A percentile compares a stretch with the other conserved stretches of the same genome.
phyloP scores from a whole-genome alignment of 2,797 vertebrate species.

The Sphenopsis melanotis region DNA sequence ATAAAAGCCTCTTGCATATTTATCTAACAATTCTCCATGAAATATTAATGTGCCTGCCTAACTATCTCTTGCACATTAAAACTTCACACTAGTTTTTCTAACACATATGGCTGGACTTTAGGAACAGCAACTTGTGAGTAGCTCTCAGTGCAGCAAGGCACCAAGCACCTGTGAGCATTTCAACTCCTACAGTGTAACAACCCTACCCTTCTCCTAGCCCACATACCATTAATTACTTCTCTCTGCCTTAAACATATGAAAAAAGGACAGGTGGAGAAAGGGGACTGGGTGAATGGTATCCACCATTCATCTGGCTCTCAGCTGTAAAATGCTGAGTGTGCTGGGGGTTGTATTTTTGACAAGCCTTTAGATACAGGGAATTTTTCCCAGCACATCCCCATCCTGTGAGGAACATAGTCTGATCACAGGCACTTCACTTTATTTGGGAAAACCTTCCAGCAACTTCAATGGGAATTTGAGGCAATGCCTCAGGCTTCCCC shows the following conservation, averaged over 20 bases:
- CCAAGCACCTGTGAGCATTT: not conserved
- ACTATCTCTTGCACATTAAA: not conserved
- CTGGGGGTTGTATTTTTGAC: not conserved
- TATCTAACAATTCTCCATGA: slow-evolving; percentile 7
- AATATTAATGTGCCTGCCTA: slow-evolving; percentile 21
- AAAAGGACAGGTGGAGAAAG: not conserved
- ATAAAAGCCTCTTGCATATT: not conserved
- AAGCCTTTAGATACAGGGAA: not conserved
- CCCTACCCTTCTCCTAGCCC: not conserved
- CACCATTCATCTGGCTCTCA: not conserved
- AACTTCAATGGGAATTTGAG: not conserved
- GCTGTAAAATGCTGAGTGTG: not conserved
- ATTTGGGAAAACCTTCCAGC: not conserved
- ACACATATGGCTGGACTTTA: not conserved
- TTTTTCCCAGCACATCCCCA: not conserved
- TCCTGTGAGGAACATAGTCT: not conserved
- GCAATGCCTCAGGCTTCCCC: not conserved
- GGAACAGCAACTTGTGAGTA: not conserved
- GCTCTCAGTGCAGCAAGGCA: not conserved
- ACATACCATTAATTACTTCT: not conserved
- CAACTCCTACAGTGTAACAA: not conserved
- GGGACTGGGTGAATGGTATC: not conserved
- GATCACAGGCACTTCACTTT: not conserved
- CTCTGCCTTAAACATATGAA: not conserved
- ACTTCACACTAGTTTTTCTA: slow-evolving; percentile 1